phyloP scores from a whole-genome alignment of 2,113 vertebrate genomes.

The Heteronetta atricapilla region DNA sequence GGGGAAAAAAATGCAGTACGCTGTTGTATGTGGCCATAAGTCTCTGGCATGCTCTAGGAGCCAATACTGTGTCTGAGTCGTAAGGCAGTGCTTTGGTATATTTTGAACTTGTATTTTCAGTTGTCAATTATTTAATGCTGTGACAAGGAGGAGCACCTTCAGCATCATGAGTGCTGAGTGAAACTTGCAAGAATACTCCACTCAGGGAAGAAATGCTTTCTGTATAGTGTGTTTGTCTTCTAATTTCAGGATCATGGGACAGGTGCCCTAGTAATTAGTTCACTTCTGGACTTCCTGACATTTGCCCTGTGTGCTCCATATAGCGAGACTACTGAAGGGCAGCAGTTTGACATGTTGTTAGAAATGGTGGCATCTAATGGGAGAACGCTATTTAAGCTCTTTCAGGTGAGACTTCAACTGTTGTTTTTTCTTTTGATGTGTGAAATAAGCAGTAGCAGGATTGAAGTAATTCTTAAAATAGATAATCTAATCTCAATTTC shows the following conservation, averaged over 20 bases:
- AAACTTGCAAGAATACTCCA: accelerated
- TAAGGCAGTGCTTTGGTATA: background rate
- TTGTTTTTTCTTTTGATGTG: background rate
- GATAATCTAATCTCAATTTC: background rate
- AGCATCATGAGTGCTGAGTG: background rate
- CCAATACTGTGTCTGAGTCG: background rate
- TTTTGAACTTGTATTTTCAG: background rate
- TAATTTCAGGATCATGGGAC: constrained; percentile 91
- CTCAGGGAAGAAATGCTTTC: background rate
- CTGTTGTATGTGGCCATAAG: accelerated
- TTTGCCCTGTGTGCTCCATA: constrained; percentile 99
- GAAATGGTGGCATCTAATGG: constrained; percentile 97
- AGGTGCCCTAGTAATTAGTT: constrained; percentile 97
- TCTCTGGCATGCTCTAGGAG: background rate
- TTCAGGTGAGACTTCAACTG: constrained; percentile 83
- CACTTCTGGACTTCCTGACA: constrained; percentile 97
- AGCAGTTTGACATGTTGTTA: constrained; percentile 98
- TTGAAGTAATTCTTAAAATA: background rate
- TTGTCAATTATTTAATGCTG: background rate
- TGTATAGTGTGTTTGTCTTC: constrained; percentile 33
- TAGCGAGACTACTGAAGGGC: constrained; percentile 97
- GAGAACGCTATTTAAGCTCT: constrained; percentile 95
- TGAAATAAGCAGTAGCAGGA: background rate
- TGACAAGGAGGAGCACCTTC: background rate
- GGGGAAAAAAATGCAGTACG: background rate